A percentile compares a stretch with the other conserved stretches of the same genome.
Evolutionary conservation across 2,888 invertebrate species (phyloP).

Genomic region (Achlya flavicornis): DNA sequence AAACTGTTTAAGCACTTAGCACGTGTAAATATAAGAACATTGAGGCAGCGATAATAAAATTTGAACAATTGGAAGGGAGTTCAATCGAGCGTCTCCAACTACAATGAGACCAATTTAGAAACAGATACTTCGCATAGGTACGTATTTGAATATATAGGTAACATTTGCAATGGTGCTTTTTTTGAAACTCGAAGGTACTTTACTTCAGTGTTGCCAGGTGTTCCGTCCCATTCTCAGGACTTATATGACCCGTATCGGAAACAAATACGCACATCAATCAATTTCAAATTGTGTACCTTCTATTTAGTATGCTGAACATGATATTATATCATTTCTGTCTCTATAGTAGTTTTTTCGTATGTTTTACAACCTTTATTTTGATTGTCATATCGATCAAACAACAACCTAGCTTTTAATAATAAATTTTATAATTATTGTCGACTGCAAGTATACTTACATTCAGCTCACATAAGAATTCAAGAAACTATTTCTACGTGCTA

Average conservation of each 20-base stretch:
- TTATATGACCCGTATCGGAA: too few relatives aligned
- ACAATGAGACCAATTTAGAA: not conserved
- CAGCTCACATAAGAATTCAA: constrained; percentile 30
- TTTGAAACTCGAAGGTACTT: not conserved
- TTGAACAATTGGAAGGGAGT: not conserved
- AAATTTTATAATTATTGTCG: too few relatives aligned
- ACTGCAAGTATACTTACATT: constrained; percentile 19
- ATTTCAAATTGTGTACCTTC: too few relatives aligned
- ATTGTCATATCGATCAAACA: too few relatives aligned
- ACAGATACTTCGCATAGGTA: not conserved
- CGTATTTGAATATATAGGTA: not conserved
- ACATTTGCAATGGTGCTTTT: not conserved
- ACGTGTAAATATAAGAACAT: not conserved
- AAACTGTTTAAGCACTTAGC: not conserved
- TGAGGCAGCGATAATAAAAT: not conserved
- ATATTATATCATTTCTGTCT: too few relatives aligned
- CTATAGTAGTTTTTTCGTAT: too few relatives aligned
- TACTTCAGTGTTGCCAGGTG: not conserved
- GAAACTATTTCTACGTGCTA: constrained; percentile 37
- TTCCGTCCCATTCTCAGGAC: not conserved
- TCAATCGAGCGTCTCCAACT: constrained; percentile 2
- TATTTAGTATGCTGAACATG: too few relatives aligned
- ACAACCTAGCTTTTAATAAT: too few relatives aligned
- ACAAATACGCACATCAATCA: too few relatives aligned
- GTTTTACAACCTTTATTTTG: too few relatives aligned